Evolutionary conservation across 2,113 vertebrate genomes (phyloP), one percentile per base, ranked within the genome.

Genomic region (Chaetodon auriga): DNA sequence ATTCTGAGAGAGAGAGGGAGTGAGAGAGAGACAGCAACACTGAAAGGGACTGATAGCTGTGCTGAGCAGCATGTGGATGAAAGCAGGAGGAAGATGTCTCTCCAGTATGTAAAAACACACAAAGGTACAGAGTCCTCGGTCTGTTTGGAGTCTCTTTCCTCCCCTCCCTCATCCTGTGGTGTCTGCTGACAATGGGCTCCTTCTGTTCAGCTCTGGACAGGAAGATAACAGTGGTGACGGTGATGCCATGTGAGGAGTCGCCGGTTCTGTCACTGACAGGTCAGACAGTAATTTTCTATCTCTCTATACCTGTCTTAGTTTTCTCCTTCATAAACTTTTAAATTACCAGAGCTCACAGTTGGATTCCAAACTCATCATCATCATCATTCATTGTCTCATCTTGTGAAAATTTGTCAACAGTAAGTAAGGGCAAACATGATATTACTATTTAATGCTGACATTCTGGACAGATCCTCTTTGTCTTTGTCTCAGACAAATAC

Each of bases 121-220:
- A 70, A 6, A 38, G 2, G 58, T 7, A 8, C 23, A 74, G 23
- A 55, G 45, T 51, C 49, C 58, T 78, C 38, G 2, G 2, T 54
- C 21, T 54, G 36, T 72, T 14, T 13, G 78, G 68, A n/a, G 64
- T 5, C 21, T 70, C 36, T 49, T 19, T 51, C 35, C 21, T 73
- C 65, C 54, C 49, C 16, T 43, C 77, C 35, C 5, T 72, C 46
- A 35, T 77, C 45, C 38, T 53, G 15, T 7, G 38, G 9, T 16
- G 49, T 46, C 21, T 38, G 49, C 64, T 72, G n/a, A 70, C 38
- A 13, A 90, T 90, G 90, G 90, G 90, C 73, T 90, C 89, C 65
- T 86, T 30, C 82, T 90, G 89, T 69, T 84, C 83, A 2, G 57
- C 43, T 70, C 75, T 86, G 78, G 75, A 86, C 80, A 53, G 75